phyloP scores from a whole-genome alignment of 2,888 invertebrate genomes.

The Athalia rosae region DNA sequence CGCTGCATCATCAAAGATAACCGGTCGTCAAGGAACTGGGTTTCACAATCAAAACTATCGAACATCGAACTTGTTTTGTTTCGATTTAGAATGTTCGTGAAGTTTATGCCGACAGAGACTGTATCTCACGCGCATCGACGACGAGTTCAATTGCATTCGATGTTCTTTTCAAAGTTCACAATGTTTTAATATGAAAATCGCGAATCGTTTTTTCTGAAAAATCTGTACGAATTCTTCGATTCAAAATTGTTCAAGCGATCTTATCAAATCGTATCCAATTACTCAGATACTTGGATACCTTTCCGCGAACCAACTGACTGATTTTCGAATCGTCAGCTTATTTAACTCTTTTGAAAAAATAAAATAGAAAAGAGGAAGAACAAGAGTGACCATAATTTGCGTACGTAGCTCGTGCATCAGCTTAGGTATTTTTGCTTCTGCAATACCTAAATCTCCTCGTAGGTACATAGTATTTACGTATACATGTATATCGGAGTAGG shows the following conservation, averaged over 20 bases:
- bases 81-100: too few species aligned
- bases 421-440: background rate
- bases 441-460: slow-evolving; percentile 6
- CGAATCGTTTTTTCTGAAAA: background rate
- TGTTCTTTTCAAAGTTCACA: slow-evolving; percentile 27
- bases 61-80: background rate
- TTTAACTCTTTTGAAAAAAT: too few species aligned
- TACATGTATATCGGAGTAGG: background rate
- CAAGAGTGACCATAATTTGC: too few species aligned
- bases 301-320: too few species aligned
- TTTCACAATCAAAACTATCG: background rate
- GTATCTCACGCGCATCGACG: background rate
- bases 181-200: background rate
- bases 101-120: background rate
- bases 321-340: too few species aligned
- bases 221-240: background rate
- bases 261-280: too few species aligned
- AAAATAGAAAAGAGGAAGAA: too few species aligned
- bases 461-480: background rate
- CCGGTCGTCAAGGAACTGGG: background rate
- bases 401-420: background rate
- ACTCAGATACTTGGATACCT: too few species aligned
- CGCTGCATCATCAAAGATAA: slow-evolving; percentile 33
- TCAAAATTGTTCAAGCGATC: background rate
- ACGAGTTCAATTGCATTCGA: slow-evolving; percentile 21